phyloP scores from a whole-genome alignment of 2,888 invertebrate genomes.

The Ormyrus nitidulus region DNA sequence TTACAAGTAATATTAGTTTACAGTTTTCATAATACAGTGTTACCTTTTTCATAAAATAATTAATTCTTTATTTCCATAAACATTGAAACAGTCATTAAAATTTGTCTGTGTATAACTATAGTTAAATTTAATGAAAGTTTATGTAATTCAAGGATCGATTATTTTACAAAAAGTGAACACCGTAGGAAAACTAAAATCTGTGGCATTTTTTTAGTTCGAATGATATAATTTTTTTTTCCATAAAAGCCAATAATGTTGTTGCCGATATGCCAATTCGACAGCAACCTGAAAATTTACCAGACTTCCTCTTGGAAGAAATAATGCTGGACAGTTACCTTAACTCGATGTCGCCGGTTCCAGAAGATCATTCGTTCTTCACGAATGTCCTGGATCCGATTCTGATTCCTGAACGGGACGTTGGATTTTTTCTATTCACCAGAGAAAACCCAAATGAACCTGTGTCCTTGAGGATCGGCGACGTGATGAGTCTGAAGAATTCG shows the following conservation, averaged over 20 bases:
- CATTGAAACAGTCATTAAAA: too few relatives aligned
- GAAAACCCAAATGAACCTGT: conserved; percentile 60
- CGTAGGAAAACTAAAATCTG: not conserved
- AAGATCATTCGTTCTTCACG: conserved; percentile 37
- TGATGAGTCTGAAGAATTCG: conserved; percentile 58
- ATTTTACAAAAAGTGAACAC: not conserved
- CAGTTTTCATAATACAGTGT: not conserved
- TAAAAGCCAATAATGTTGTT: conserved; percentile 20
- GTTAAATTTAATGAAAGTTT: not conserved
- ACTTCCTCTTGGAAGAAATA: conserved; percentile 53
- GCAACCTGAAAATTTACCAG: conserved; percentile 50
- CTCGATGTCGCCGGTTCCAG: conserved; percentile 47
- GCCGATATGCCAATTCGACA: conserved; percentile 19
- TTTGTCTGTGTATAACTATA: not conserved
- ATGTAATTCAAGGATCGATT: not conserved
- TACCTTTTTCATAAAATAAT: not conserved
- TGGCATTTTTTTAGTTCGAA: not conserved
- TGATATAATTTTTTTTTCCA: conserved; percentile 8
- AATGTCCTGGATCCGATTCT: conserved; percentile 26
- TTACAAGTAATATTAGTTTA: conserved; percentile 46
- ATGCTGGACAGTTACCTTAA: conserved; percentile 57
- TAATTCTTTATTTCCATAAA: not conserved
- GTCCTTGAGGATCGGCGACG: conserved; percentile 58
- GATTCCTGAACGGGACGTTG: conserved; percentile 59
- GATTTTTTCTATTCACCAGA: conserved; percentile 65